A percentile compares a stretch with the other conserved stretches of the same genome.
phyloP scores from a whole-genome alignment of 2,113 vertebrate species.

The Azemiops feae region DNA sequence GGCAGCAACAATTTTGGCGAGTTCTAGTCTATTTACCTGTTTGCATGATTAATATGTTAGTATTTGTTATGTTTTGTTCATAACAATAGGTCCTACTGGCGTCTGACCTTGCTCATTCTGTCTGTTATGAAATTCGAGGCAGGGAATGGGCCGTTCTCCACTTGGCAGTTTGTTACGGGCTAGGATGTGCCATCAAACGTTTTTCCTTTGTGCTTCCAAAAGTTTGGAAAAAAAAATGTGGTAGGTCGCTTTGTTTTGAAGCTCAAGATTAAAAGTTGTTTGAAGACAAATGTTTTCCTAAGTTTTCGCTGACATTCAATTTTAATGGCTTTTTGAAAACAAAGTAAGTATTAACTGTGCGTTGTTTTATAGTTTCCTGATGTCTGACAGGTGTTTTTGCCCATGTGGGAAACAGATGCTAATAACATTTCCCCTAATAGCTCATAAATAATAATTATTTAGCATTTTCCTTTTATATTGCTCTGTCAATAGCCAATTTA shows the following conservation, averaged over 20 bases:
- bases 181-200: background rate
- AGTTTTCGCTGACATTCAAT: conserved; percentile 79
- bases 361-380: conserved; percentile 64
- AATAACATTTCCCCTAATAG: conserved; percentile 72
- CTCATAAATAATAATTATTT: conserved; percentile 76
- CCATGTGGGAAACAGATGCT: conserved; percentile 79
- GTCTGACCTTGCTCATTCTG: conserved; percentile 46
- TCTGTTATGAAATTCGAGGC: conserved; percentile 17
- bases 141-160: background rate
- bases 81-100: background rate
- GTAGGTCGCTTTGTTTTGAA: conserved; percentile 51
- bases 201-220: conserved; percentile 44
- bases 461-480: conserved; percentile 74
- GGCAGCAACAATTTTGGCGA: background rate
- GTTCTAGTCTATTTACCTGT: background rate
- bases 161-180: conserved; percentile 24
- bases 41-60: background rate
- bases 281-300: conserved; percentile 73
- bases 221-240: conserved; percentile 31
- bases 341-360: conserved; percentile 69
- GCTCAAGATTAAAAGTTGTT: conserved; percentile 66
- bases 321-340: conserved; percentile 79
- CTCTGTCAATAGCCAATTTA: conserved; percentile 76
- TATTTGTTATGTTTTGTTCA: background rate
- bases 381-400: conserved; percentile 81